Base-by-base conservation (phyloP, 2,797 vertebrate genomes). In the Typhlichthys subterraneus region DNA sequence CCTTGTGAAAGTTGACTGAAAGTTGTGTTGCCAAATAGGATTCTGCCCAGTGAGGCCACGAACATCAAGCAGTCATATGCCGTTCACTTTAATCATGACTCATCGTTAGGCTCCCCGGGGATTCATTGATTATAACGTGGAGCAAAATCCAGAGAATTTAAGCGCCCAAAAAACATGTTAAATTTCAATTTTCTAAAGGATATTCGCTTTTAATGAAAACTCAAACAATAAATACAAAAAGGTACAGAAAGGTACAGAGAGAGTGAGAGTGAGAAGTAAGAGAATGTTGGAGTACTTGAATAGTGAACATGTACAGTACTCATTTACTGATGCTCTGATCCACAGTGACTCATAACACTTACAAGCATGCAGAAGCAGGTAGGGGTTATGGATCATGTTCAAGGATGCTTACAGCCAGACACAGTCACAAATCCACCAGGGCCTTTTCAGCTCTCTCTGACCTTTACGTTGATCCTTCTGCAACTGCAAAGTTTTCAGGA, bases 11-110 rank as follows among this genome's bases (percentile, higher is more conserved):
- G 23, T 15, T 75, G 76, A 80, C 54, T 70, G 38, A 59, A 48
- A 59, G 53, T 58, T 69, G 19, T 15, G 33, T 46, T 58, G 33
- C 38, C 59, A 47, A 45, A 59, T 53, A 69, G 14, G 59, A 65
- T 42, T n/a, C 59, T 51, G 49, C 54, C 67, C 69, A 45, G 19
- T 61, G 50, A 72, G 65, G 63, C 9, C 38, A 42, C 7, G 33
- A 72, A 61, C 66, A 50, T 59, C 59, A 73, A 70, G 84, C 67
- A 79, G 59, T 64, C 67, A 57, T 56, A 38, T 59, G 59, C 60
- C 63, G 45, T 76, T 69, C 77, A 80, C 80, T 73, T 74, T 70
- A 77, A 75, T 66, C 19, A 61, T 80, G 81, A 85, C 59, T 81
- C 72, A 82, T 58, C 52, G 65, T 54, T 66, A 47, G 54, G 53